A percentile compares a stretch with the other conserved stretches of the same genome.
phyloP scores from a whole-genome alignment of 1,140 invertebrate species.

The Drosophila kikkawai region DNA sequence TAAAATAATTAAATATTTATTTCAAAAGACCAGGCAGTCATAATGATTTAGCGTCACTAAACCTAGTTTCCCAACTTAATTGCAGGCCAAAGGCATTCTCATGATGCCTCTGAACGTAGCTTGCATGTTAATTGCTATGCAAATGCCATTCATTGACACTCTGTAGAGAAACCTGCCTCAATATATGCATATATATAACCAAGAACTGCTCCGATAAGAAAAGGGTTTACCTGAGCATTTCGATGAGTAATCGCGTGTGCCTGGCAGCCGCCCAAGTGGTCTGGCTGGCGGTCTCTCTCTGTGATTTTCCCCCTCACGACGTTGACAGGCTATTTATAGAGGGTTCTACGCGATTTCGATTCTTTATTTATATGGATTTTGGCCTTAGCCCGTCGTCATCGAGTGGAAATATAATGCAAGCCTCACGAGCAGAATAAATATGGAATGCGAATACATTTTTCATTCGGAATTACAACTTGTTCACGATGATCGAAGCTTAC shows the following conservation, averaged over 20 bases:
- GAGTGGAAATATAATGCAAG: constrained; percentile 23
- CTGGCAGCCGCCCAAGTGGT: not conserved
- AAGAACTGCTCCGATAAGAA: constrained; percentile 15
- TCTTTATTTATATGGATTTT: constrained; percentile 37
- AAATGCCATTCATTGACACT: constrained; percentile 23
- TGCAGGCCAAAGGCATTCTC: not conserved
- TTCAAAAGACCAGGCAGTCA: not conserved
- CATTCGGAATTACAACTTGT: constrained; percentile 13
- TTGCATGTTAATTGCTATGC: constrained; percentile 23
- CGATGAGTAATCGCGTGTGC: constrained; percentile 25
- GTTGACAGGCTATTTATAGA: constrained; percentile 43
- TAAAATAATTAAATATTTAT: not conserved
- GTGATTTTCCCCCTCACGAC: constrained; percentile 25
- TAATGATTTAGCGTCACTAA: constrained; percentile 4
- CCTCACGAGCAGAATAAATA: constrained; percentile 45
- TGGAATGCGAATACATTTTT: constrained; percentile 34
- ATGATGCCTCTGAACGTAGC: not conserved
- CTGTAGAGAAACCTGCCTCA: constrained; percentile 44
- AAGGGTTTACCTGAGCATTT: constrained; percentile 5
- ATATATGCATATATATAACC: constrained; percentile 30
- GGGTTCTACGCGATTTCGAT: constrained; percentile 7
- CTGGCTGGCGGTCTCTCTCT: not conserved
- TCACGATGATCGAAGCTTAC: constrained; percentile 16
- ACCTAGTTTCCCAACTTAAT: constrained; percentile 17
- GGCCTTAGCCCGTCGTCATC: constrained; percentile 38